A percentile compares a stretch with the other conserved stretches of the same genome.
Evolutionary conservation across 2,113 vertebrate species (phyloP).

Genomic region (Steatornis caripensis): DNA sequence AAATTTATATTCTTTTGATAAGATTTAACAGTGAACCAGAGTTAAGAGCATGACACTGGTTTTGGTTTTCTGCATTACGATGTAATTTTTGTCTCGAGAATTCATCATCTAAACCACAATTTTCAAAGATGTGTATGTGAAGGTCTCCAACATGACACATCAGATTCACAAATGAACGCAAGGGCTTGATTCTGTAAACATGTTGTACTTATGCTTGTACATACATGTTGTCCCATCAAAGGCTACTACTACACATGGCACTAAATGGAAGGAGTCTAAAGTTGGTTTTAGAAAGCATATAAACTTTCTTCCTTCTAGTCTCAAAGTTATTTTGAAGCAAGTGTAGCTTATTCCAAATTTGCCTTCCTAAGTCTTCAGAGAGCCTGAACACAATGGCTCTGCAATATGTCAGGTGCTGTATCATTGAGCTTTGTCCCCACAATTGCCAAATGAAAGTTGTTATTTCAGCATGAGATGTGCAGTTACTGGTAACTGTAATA

Average conservation of each 20-base stretch:
- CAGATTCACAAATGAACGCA: not conserved
- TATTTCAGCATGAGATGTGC: not conserved
- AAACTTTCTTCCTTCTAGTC: not conserved
- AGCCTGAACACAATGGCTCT: not conserved
- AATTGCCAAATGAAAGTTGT: not conserved
- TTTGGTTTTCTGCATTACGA: not conserved
- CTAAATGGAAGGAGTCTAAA: not conserved
- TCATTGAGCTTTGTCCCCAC: not conserved
- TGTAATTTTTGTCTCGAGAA: not conserved
- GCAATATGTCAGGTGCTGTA: not conserved
- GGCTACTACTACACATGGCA: not conserved
- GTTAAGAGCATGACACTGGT: not conserved
- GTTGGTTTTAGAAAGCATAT: not conserved
- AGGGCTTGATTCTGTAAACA: not conserved
- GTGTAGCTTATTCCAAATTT: not conserved
- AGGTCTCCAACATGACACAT: not conserved
- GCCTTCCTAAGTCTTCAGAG: not conserved
- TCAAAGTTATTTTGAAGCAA: not conserved
- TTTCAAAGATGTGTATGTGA: not conserved
- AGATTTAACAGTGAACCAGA: not conserved
- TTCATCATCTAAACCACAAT: accelerated
- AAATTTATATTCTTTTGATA: not conserved
- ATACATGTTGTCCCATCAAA: not conserved
- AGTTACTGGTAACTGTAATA: not conserved
- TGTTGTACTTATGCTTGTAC: not conserved